Evolutionary conservation across 2,888 invertebrate genomes (phyloP), one percentile per base, ranked within the genome.

Genomic region (Leptopilina myrica): DNA sequence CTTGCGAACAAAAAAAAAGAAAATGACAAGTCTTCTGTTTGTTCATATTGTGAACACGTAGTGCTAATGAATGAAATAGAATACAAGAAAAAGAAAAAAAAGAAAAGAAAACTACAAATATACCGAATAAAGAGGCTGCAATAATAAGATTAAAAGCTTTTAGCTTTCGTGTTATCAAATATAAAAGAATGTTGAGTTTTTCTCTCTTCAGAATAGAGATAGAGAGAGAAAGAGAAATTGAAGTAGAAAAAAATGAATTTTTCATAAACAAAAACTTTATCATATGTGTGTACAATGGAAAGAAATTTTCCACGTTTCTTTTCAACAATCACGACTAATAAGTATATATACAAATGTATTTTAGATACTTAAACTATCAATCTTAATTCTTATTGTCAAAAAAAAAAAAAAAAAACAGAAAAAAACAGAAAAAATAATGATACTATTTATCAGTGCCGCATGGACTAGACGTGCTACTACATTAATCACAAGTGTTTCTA

Each of bases 401-500:
- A 73, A 53, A 26, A 56, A 33, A 12, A 53, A 56, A 49, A 49
- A 49, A 49, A 56, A 33, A 12, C 26, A 56, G 12, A 49, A 49
- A 49, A 49, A 46, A 46, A 9, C 1, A 46, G 46, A 46, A 46
- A 46, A 9, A 46, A 33, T 33, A 33, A 43, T 56, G 73, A 73
- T 33, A 73, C 56, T 73, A 73, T 73, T 73, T 73, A 73, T 73
- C 73, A 73, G 56, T 73, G 53, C 53, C n/a, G 33, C 33, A 33
- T 33, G 33, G 33, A 33, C 33, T 20, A 14, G 56, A n/a, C 56
- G 73, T 73, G 73, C 33, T 73, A 73, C 53, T 40, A 73, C 53
- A 73, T 73, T 73, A 73, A 73, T 73, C 73, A 73, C 56, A 8
- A 53, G 73, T 56, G n/a, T 73, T 73, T 56, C 73, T 73, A 33